Evolutionary conservation across 2,113 vertebrate genomes (phyloP).

Genomic region (Budorcas taxicolor): DNA sequence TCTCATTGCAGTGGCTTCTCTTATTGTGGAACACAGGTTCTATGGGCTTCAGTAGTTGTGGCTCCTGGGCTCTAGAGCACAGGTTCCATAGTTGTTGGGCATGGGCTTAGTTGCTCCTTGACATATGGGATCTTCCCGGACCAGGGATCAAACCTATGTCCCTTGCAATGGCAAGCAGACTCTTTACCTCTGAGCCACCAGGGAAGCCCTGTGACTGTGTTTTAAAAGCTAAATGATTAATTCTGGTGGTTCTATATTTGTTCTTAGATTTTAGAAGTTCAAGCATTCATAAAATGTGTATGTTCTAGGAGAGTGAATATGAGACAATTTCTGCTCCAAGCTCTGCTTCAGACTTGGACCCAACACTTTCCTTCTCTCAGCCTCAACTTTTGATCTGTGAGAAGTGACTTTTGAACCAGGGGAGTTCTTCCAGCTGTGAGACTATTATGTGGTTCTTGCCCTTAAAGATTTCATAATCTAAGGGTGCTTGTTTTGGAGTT

Average conservation of each 20-base stretch:
- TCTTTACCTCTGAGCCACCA: neutral
- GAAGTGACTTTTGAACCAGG: neutral
- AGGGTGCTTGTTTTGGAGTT: neutral
- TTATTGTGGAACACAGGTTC: neutral
- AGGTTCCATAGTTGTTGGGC: neutral
- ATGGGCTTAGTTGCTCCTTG: neutral
- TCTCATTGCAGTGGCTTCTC: neutral
- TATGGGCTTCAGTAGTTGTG: neutral
- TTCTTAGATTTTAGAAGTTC: neutral
- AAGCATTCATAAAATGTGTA: neutral
- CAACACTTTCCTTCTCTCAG: neutral
- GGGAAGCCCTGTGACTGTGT: neutral
- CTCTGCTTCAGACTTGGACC: neutral
- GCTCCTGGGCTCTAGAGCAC: neutral
- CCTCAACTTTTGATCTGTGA: neutral
- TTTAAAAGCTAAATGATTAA: neutral
- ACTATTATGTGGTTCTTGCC: neutral
- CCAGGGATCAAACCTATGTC: neutral
- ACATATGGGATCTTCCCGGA: neutral
- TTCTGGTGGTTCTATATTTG: neutral
- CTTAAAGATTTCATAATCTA: neutral
- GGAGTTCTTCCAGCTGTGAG: neutral
- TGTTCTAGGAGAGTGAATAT: neutral
- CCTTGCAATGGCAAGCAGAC: neutral
- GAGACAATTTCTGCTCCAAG: neutral